Percentiles rank a stretch among this genome's conserved stretches.
Evolutionary conservation across 1,140 invertebrate genomes (phyloP).

Genomic region (Elymnias hypermnestra): DNA sequence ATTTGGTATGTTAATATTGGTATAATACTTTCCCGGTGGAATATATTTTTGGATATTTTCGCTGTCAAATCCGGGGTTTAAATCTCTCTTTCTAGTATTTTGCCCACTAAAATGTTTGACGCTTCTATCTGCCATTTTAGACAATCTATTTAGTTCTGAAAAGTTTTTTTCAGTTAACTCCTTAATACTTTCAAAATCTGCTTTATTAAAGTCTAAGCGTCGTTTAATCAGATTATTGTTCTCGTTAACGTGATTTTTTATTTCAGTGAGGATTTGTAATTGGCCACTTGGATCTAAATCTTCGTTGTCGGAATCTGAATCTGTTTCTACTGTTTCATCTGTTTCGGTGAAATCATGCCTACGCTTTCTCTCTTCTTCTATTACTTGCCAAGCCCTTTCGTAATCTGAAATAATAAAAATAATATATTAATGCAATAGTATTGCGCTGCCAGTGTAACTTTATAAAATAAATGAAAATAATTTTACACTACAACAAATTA

Average conservation of each 20-base stretch:
- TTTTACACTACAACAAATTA: neutral
- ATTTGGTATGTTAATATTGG: constrained; percentile 66
- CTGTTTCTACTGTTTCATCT: constrained; percentile 23
- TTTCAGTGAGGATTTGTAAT: constrained; percentile 58
- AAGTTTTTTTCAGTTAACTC: constrained; percentile 67
- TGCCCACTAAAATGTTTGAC: constrained; percentile 62
- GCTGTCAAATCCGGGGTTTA: constrained; percentile 58
- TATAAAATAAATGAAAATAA: neutral
- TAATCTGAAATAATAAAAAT: constrained; percentile 41
- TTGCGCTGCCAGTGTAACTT: too few species aligned
- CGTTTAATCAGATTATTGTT: constrained; percentile 70
- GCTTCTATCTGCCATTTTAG: constrained; percentile 68
- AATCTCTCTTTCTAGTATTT: constrained; percentile 45
- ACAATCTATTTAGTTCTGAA: constrained; percentile 61
- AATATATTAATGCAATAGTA: too few species aligned
- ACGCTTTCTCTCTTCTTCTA: constrained; percentile 58
- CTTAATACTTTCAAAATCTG: constrained; percentile 53
- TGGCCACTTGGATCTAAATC: constrained; percentile 52
- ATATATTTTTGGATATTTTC: constrained; percentile 48
- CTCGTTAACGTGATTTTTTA: constrained; percentile 68
- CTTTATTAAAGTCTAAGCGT: constrained; percentile 39
- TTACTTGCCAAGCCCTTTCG: constrained; percentile 55
- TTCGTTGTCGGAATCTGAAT: constrained; percentile 16
- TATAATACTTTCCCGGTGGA: constrained; percentile 31
- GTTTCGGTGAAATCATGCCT: constrained; percentile 25